Conservation (phyloP, 2,797 vertebrate genomes). For the Melanotaenia boesemani region DNA sequence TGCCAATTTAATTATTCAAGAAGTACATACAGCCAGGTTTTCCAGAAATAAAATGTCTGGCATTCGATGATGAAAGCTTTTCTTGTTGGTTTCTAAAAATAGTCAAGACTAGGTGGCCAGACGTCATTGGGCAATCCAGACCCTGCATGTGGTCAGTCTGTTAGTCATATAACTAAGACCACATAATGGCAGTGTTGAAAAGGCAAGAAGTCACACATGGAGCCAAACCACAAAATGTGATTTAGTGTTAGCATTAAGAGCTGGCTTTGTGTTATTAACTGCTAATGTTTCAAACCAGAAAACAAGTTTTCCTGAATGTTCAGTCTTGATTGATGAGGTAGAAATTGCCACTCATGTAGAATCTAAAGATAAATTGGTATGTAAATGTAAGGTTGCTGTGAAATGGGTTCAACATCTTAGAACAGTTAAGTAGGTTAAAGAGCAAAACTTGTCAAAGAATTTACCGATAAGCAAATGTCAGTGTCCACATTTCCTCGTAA, state of each 20-base stretch:
- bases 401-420: neutral
- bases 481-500: neutral
- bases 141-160: conserved; percentile 34
- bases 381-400: neutral
- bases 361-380: neutral
- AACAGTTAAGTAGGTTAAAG: neutral
- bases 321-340: neutral
- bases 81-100: conserved; percentile 33
- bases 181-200: conserved; percentile 28
- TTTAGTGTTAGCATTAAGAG: neutral
- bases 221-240: neutral
- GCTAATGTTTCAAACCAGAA: neutral
- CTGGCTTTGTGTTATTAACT: neutral
- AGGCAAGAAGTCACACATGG: neutral
- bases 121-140: conserved; percentile 35
- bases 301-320: neutral
- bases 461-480: neutral
- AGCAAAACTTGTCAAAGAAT: neutral
- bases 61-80: conserved; percentile 19
- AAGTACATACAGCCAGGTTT: neutral
- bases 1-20: neutral
- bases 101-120: neutral
- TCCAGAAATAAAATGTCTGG: conserved; percentile 1
- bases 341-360: neutral
- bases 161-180: conserved; percentile 21